Base-by-base conservation (phyloP, 2,113 vertebrate genomes). In the Anhinga anhinga region DNA sequence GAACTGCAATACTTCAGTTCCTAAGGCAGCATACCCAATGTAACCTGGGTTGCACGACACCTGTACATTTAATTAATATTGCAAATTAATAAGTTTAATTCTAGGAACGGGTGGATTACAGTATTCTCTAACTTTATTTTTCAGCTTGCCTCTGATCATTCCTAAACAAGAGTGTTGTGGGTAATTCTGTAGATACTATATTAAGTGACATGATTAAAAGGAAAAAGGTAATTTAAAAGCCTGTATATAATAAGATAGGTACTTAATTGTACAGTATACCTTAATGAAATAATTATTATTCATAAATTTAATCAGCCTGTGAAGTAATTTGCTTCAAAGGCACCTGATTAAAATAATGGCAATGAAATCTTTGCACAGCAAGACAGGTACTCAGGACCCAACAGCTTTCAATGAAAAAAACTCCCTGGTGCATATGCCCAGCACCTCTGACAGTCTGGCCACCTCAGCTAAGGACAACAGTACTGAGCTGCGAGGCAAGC, bases 201-300 rank as follows among this genome's bases (percentile, higher is more conserved):
- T 58, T 44, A 76, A 82, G 26, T 56, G 50, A 85, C 58, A 71
- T 49, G 80, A 91, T 83, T 76, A 88, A 86, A 88, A 91, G 42
- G 27, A 79, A 86, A 76, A 67, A 82, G 34, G 5, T 70, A n/a
- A 78, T 61, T 69, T 69, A 78, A 59, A 69, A 69, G 44, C 23
- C 36, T n/a, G 32, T 62, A 42, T 65, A 59, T 83, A 62, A 73
- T 73, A 86, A 59, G 66, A 78, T 70, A 90, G 30, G 61, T 79
- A 70, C 55, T 71, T 94, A 80, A 86, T n/a, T 88, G 34, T 59
- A 34, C 18, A 82, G 15, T 55, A 21, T 91, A 80, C 42, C 30
- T 88, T 63, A 93, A 94, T 88, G 32, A 88, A 93, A 88, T 72
- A 53, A 82, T 91, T 74, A 71, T 94, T 80, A 83, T 93, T 91